Evolutionary conservation across 2,113 vertebrate species (phyloP), one percentile per base, ranked within the genome.

Genomic region (Ascaphus truei): DNA sequence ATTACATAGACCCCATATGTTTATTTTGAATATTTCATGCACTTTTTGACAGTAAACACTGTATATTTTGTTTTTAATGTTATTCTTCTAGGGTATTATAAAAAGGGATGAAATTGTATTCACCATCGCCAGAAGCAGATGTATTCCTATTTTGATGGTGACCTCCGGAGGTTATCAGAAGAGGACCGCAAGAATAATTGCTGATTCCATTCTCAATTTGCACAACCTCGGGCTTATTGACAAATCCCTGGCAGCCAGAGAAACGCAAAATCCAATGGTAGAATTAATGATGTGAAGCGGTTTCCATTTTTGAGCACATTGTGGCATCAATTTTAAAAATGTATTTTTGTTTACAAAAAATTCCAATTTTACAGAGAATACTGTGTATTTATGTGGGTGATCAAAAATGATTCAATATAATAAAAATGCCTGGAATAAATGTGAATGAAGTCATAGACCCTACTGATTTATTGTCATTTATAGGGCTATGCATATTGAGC

Each of bases 111-210:
- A 96, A 75, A 74, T 95, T 0, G 92, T 98, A 64, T 98, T 98
- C 87, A 85, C 77, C 27, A 82, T 90, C 1, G 94, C 93, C 0
- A 79, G 89, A 1, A 77, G 77, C 4, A 85, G 76, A 3, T 76
- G 82, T 1, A 77, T 98, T 25, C 96, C 96, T 2, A 92, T 99
- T 68, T 88, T 99, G 33, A 99, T 98, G 96, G 88, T 99, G 73
- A 98, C 96, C 0, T 98, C 96, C 0, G 96, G 96, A 0, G 96
- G 96, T 3, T 98, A 98, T 81, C 95, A 96, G 89, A 97, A 94
- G 84, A 90, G 89, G 67, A 98, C 96, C 0, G 96, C 96, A 0
- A 91, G 93, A 5, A 93, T 99, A 80, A 98, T 99, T 7, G 96
- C 96, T 0, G 96, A 98, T 85, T 99, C 96, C 73, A 95, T 99